These are phyloP conservation scores for Pseudomyrmex concolor DNA, from an alignment of 1,140 invertebrate species.

Conservation along the genomic window DNA sequence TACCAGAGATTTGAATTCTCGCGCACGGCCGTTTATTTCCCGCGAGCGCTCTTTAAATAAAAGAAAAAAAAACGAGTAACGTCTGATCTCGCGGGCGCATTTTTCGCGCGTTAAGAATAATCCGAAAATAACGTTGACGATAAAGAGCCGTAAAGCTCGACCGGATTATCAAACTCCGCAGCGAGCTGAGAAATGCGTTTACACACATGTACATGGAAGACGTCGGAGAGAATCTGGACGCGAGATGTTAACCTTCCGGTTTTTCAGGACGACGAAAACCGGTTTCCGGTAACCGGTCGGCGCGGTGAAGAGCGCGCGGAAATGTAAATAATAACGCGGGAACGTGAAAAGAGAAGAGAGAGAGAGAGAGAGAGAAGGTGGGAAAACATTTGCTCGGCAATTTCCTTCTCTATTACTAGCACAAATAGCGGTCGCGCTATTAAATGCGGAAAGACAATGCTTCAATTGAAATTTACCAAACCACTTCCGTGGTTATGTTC, in stretches of 20 bases:
- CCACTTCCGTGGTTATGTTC: too few species aligned
- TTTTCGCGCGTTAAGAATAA: background rate
- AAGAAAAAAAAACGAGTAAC: background rate
- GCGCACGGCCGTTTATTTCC: background rate
- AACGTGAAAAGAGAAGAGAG: background rate
- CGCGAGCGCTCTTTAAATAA: too few species aligned
- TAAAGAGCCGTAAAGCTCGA: background rate
- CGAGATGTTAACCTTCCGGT: background rate
- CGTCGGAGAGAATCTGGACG: background rate
- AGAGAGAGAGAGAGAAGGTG: background rate
- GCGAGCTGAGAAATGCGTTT: constrained; percentile 12
- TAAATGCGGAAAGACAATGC: constrained; percentile 4
- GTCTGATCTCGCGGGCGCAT: background rate
- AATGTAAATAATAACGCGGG: constrained; percentile 31
- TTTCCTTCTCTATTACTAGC: background rate
- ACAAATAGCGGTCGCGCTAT: background rate
- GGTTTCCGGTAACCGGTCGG: background rate
- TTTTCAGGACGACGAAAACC: too few species aligned
- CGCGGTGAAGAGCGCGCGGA: background rate
- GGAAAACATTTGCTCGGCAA: background rate
- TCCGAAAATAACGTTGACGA: constrained; percentile 32
- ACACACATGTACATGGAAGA: too few species aligned
- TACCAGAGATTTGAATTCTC: background rate
- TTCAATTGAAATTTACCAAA: background rate
- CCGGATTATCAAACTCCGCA: background rate